Evolutionary conservation across 1,140 invertebrate species (phyloP), one percentile per base, ranked within the genome.

Genomic region (Megalonaias nervosa): DNA sequence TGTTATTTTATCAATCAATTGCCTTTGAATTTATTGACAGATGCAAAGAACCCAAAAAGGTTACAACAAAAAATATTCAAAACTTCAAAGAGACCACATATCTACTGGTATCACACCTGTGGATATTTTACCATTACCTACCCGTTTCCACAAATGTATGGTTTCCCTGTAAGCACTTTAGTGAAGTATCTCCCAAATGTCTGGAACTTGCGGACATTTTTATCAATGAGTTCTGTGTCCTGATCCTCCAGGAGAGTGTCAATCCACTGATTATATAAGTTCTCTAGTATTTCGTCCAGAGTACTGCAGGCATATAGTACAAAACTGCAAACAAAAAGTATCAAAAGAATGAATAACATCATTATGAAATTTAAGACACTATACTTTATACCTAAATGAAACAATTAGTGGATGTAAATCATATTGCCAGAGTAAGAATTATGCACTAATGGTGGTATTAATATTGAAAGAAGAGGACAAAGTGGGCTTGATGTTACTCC

Each of bases 61-160:
- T 55, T 17, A 23, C 19, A 17, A 23, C 16, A 21, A 12, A 21
- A 12, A 17, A 23, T 67, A 15, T 31, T 21, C 5, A 67, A 6
- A 67, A 23, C 6, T 69, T 55, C 5, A 23, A 55, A 17, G 0
- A 57, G 1, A 1, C 19, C 4, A 9, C 38, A 9, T 48, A 48
- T 48, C 38, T 48, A 6, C 38, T 11, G 38, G 38, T 48, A 48
- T 48, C 11, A 48, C 38, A 48, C 11, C 6, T 48, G 5, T 6
- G 6, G 38, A 48, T 48, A 48, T 12, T n/a, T 26, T 26, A 67
- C 19, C 23, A 14, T 26, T 71, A 74, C 79, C 67, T 79, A 86
- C 85, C 64, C 75, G 31, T 86, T 67, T n/a, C 85, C 85, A 74
- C 84, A 83, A 26, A 86, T 76, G 61, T 71, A 86, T 14, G 74